Evolutionary conservation across 1,140 invertebrate genomes (phyloP).

Genomic region (Drosophila funebris): DNA sequence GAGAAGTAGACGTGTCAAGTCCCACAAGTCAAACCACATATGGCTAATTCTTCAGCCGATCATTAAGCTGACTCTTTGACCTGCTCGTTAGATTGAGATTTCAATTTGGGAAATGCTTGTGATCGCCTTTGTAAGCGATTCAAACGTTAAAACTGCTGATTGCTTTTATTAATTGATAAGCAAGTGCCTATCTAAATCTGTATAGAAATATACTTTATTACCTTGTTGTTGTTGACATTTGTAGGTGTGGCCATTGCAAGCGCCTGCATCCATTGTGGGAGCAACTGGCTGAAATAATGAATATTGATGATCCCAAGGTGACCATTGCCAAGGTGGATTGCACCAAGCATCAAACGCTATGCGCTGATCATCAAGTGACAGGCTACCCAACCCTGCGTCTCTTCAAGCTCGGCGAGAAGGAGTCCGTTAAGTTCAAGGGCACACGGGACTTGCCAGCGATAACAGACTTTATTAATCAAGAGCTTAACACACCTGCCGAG

Average conservation of each 20-base stretch:
- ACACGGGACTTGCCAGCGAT: conserved; percentile 89
- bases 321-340: conserved; percentile 91
- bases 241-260: conserved; percentile 90
- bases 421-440: conserved; percentile 87
- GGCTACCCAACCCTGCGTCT: conserved; percentile 89
- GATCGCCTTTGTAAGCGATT: no score
- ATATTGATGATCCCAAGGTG: conserved; percentile 86
- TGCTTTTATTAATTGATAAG: conserved; percentile 1
- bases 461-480: conserved; percentile 89
- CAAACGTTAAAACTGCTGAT: no score
- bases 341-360: conserved; percentile 88
- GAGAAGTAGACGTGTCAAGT: not conserved
- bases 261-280: conserved; percentile 89
- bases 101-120: not conserved
- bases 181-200: not conserved
- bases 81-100: not conserved
- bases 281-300: conserved; percentile 88
- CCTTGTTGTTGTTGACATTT: not conserved
- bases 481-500: conserved; percentile 83
- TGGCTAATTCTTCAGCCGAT: not conserved
- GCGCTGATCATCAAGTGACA: conserved; percentile 89
- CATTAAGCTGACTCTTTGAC: not conserved
- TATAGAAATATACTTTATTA: not conserved
- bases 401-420: conserved; percentile 87
- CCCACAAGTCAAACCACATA: not conserved